Percentiles rank a stretch among this genome's conserved stretches.
Evolutionary conservation across 2,888 invertebrate species (phyloP).

Genomic region (Dasypolia templi): DNA sequence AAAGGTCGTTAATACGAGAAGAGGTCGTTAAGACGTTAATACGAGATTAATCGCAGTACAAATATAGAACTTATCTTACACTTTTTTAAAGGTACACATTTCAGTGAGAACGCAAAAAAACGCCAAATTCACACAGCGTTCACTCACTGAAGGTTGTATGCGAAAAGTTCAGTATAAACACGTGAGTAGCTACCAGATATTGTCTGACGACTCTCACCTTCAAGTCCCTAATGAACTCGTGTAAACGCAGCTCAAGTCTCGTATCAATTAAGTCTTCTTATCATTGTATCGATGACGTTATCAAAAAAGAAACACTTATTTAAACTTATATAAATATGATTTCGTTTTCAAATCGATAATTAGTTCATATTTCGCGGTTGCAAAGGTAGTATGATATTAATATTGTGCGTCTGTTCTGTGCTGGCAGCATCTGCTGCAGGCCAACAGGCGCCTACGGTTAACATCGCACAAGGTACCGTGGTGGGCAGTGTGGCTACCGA

Average conservation of each 20-base stretch:
- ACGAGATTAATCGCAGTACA: not conserved
- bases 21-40: too few species aligned
- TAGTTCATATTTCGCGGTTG: slow-evolving; percentile 66
- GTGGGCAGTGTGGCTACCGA: slow-evolving; percentile 74
- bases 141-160: not conserved
- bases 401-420: slow-evolving; percentile 61
- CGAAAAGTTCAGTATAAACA: not conserved
- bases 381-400: slow-evolving; percentile 72
- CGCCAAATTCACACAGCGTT: too few species aligned
- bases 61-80: not conserved
- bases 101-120: not conserved
- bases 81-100: not conserved
- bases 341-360: slow-evolving; percentile 37
- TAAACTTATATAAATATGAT: slow-evolving; percentile 63
- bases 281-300: slow-evolving; percentile 55
- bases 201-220: too few species aligned
- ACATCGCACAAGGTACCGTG: slow-evolving; percentile 78
- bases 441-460: slow-evolving; percentile 70
- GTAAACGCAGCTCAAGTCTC: slow-evolving; percentile 9
- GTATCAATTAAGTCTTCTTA: slow-evolving; percentile 47
- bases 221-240: not conserved
- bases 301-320: slow-evolving; percentile 46
- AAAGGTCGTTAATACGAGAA: too few species aligned
- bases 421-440: slow-evolving; percentile 62
- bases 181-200: not conserved